Evolutionary conservation across 2,113 vertebrate genomes (phyloP).

Genomic region (Podilymbus podiceps): DNA sequence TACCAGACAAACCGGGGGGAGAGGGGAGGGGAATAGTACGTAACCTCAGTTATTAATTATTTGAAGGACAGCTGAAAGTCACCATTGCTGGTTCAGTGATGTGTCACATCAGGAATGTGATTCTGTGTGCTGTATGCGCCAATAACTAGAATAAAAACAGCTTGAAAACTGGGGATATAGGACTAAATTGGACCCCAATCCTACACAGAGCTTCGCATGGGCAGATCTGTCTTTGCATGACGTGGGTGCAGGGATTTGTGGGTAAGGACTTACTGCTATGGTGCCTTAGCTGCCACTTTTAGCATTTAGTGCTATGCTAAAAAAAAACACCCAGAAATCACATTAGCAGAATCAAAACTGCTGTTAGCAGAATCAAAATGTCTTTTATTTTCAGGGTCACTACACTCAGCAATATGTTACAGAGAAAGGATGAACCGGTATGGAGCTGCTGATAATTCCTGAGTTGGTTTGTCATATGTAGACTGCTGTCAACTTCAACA

Average conservation of each 20-base stretch:
- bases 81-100: background rate
- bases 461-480: background rate
- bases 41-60: background rate
- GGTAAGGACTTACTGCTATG: background rate
- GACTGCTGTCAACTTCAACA: conserved; percentile 25
- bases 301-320: background rate
- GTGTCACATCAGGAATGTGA: background rate
- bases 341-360: background rate
- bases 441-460: conserved; percentile 34
- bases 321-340: background rate
- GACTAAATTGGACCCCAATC: background rate
- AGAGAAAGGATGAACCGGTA: conserved; percentile 9
- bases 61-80: background rate
- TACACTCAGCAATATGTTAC: background rate
- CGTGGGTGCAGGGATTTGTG: background rate
- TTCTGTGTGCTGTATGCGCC: background rate
- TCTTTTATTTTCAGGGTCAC: conserved; percentile 23
- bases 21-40: background rate
- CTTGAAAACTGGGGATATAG: background rate
- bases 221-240: background rate
- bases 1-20: background rate
- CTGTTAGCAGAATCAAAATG: conserved; percentile 1
- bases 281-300: background rate
- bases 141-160: background rate
- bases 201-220: background rate